Conservation (phyloP, 1,140 invertebrate genomes). For the Temnothorax nylanderi region DNA sequence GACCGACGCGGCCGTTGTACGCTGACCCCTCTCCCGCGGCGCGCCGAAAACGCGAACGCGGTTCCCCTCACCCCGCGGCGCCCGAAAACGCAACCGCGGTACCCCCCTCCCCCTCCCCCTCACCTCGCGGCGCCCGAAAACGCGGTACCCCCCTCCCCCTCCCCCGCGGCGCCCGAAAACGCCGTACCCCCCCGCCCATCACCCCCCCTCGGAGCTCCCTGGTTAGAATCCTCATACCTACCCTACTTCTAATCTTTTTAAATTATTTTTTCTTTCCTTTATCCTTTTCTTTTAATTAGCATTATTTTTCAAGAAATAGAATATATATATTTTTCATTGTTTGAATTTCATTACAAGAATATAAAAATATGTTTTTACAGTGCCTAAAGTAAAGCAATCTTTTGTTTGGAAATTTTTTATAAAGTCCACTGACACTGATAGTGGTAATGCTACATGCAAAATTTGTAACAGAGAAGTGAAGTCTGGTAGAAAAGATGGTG, state of each 20-base stretch:
- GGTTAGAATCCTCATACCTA: too few relatives aligned
- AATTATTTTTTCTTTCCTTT: background rate
- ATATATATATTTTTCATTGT: background rate
- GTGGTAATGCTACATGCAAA: background rate
- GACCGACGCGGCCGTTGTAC: too few relatives aligned
- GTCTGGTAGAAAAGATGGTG: constrained; percentile 6
- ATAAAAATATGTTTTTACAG: background rate
- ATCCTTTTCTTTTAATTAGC: background rate
- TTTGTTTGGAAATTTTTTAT: background rate
- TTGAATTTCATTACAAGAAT: background rate
- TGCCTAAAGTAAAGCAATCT: constrained; percentile 8
- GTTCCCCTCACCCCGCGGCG: too few relatives aligned
- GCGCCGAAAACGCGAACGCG: too few relatives aligned
- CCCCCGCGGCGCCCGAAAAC: too few relatives aligned
- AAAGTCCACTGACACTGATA: background rate
- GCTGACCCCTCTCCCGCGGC: too few relatives aligned
- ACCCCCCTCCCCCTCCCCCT: too few relatives aligned
- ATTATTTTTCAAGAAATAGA: background rate
- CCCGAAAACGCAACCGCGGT: too few relatives aligned
- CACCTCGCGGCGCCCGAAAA: too few relatives aligned
- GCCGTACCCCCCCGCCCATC: too few relatives aligned
- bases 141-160: too few relatives aligned
- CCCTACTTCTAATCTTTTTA: background rate
- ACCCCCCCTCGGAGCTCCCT: too few relatives aligned
- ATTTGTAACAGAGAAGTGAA: constrained; percentile 7